Conservation (phyloP, 23 tunicate species). For the Styela plicata region DNA sequence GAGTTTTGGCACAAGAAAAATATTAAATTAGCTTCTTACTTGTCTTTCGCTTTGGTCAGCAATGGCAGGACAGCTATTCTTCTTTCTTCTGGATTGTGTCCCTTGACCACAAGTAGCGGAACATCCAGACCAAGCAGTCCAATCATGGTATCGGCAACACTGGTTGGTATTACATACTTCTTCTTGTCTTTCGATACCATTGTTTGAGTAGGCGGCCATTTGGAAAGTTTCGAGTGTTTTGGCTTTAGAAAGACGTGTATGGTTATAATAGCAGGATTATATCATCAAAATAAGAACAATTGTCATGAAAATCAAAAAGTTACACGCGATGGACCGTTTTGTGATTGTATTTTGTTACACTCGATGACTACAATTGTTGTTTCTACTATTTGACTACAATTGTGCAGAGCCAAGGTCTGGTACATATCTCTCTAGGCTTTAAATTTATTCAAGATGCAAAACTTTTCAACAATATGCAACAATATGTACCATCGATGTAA, state of each 20-base stretch:
- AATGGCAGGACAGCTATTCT: slow-evolving; percentile 13
- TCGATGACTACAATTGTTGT: too few relatives aligned
- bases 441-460: too few relatives aligned
- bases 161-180: slow-evolving; percentile 37
- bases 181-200: background rate
- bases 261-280: background rate
- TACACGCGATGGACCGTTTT: too few relatives aligned
- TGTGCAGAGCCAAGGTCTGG: too few relatives aligned
- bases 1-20: background rate
- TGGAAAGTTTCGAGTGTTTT: background rate
- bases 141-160: slow-evolving; percentile 58
- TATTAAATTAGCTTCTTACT: too few relatives aligned
- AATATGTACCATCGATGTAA: too few relatives aligned
- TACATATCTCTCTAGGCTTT: too few relatives aligned
- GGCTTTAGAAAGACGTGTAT: background rate
- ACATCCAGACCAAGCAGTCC: slow-evolving; percentile 79
- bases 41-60: too few relatives aligned
- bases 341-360: too few relatives aligned
- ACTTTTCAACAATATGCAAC: too few relatives aligned
- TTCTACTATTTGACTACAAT: too few relatives aligned
- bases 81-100: slow-evolving; percentile 21
- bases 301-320: background rate
- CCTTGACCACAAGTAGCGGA: slow-evolving; percentile 67
- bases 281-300: background rate
- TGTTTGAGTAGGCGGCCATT: background rate